Base-by-base conservation (phyloP, 2,113 vertebrate genomes). In the Pseudolaguvia tuberculata region DNA sequence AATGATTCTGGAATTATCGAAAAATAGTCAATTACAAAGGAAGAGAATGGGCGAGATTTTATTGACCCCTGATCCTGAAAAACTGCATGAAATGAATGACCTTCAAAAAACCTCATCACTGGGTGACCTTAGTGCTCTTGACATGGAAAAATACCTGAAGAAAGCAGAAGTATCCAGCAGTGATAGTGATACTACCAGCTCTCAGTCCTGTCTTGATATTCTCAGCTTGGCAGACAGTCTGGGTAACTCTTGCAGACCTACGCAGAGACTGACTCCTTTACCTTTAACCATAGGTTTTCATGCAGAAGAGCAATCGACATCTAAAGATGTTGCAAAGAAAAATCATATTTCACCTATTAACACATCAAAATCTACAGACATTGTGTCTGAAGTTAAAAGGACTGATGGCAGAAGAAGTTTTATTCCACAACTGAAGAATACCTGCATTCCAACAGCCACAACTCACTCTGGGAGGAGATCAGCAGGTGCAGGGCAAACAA, bases 101-200 rank as follows among this genome's bases (percentile, higher is more conserved):
- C 68, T 86, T 51, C 92, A 94, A 79, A 89, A 84, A 79, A 89
- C 75, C 8, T 81, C 17, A 47, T 77, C 77, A 42, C 76, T 79
- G 7, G 87, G 79, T 70, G 89, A 92, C 20, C 59, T 80, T 14
- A 87, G 85, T 72, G 73, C 53, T 21, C 89, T 94, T 78, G 92
- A 98, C 86, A 89, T 98, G 76, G 95, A 97, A 80, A 97, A 94
- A 85, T 97, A 97, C 73, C 88, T 97, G 52, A 92, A 87, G 83
- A 90, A 85, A 85, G 87, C 88, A 1, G 90, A 95, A 1, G 39
- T 89, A 2, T 84, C 81, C n/a, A 80, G 78, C 61, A 85, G 42
- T 56, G 89, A 90, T 71, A 84, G 89, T 82, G 85, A 93, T 77
- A 23, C 76, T 18, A 90, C 88, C 29, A 66, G 75, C 25, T 86